Percentiles rank a stretch among this genome's conserved stretches.
phyloP scores from a whole-genome alignment of 2,888 invertebrate genomes.

The Lumbricus terrestris region DNA sequence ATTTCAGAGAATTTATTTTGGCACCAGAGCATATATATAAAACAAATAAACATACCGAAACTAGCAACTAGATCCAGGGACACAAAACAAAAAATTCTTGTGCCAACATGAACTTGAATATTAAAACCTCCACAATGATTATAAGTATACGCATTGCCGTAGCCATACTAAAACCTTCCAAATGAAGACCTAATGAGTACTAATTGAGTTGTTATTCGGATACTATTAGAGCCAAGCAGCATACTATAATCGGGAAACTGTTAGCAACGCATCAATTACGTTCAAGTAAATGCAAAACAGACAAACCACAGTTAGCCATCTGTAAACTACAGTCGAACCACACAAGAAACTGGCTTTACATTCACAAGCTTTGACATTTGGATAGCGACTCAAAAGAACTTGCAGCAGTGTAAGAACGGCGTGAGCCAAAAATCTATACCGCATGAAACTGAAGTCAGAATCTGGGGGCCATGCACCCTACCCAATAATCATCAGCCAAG shows the following conservation, averaged over 20 bases:
- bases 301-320: neutral
- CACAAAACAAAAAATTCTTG: neutral
- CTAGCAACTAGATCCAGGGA: neutral
- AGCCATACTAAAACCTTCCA: neutral
- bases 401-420: neutral
- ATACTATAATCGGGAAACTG: neutral
- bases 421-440: neutral
- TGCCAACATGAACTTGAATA: neutral
- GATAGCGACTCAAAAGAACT: neutral
- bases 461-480: neutral
- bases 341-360: neutral
- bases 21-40: neutral
- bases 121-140: neutral
- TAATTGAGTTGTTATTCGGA: neutral
- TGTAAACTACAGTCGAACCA: slow-evolving; percentile 3
- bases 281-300: neutral
- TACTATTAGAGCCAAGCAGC: neutral
- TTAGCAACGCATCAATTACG: neutral
- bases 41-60: neutral
- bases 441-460: neutral
- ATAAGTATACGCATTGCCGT: neutral
- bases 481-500: neutral
- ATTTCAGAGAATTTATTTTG: neutral
- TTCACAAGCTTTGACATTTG: neutral
- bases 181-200: neutral